Percentiles rank a stretch among this genome's conserved stretches.
phyloP scores from a whole-genome alignment of 2,113 vertebrate species.

The Girardinichthys multiradiatus region DNA sequence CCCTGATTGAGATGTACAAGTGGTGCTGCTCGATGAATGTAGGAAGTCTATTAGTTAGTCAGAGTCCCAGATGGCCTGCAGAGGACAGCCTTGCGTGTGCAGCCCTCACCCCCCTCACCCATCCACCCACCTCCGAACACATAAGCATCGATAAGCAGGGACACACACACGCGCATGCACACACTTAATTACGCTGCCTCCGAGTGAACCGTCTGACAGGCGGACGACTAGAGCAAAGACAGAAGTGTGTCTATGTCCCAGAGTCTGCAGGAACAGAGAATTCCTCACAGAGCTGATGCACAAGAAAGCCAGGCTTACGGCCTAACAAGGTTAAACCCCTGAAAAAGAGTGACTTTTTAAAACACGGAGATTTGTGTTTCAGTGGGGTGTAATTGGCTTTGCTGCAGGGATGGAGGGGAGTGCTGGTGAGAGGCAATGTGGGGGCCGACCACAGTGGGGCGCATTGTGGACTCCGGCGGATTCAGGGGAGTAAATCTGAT shows the following conservation, averaged over 20 bases:
- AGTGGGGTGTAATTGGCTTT: constrained; percentile 99
- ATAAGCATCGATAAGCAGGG: constrained; percentile 43
- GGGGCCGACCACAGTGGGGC: constrained; percentile 90
- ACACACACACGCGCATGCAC: constrained; percentile 49
- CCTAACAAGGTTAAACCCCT: constrained; percentile 99
- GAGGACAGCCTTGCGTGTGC: constrained; percentile 70
- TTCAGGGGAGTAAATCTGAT: constrained; percentile 99
- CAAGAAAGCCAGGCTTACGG: constrained; percentile 95
- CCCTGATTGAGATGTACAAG: constrained; percentile 72
- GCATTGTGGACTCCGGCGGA: constrained; percentile 93
- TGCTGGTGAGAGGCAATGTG: constrained; percentile 48
- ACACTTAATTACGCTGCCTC: constrained; percentile 78
- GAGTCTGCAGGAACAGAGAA: constrained; percentile 80
- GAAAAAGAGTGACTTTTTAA: constrained; percentile 96
- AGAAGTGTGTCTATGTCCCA: constrained; percentile 82
- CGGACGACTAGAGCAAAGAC: constrained; percentile 70
- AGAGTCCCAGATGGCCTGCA: constrained; percentile 79
- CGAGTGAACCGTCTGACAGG: constrained; percentile 76
- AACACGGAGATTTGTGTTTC: constrained; percentile 99
- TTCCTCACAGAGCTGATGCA: constrained; percentile 81
- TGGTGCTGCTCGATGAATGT: constrained; percentile 71
- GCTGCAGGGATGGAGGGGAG: constrained; percentile 79
- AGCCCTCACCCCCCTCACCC: constrained; percentile 42
- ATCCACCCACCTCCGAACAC: constrained; percentile 53
- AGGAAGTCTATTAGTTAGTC: constrained; percentile 79